Conservation (phyloP, 1,140 invertebrate genomes). For the Homarus americanus region DNA sequence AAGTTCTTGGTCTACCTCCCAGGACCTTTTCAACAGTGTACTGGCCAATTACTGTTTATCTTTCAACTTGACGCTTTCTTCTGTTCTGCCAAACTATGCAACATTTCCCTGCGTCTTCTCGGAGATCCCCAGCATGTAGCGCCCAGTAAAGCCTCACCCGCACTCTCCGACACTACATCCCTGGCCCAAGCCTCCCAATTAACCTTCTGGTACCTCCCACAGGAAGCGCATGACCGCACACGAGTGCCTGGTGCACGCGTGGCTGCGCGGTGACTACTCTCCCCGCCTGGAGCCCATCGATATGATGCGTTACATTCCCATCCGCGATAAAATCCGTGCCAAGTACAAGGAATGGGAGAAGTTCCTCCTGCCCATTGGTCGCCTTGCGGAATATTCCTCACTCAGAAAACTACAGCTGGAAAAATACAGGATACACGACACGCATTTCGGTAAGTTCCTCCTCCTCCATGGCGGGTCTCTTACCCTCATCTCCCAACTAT, state of each 20-base stretch:
- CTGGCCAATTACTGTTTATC: too few species aligned
- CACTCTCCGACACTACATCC: too few species aligned
- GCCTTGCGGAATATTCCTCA: slow-evolving; percentile 97
- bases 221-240: slow-evolving; percentile 98
- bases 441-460: slow-evolving; percentile 84
- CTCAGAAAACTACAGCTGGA: slow-evolving; percentile 97
- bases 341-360: slow-evolving; percentile 95
- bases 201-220: slow-evolving; percentile 59
- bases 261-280: slow-evolving; percentile 92
- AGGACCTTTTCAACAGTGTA: too few species aligned
- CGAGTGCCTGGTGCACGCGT: slow-evolving; percentile 96
- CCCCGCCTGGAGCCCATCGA: slow-evolving; percentile 87
- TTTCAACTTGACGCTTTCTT: too few species aligned
- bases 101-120: too few species aligned
- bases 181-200: too few species aligned
- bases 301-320: slow-evolving; percentile 88
- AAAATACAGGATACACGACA: slow-evolving; percentile 97
- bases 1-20: too few species aligned
- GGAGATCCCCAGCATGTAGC: too few species aligned
- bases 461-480: neutral
- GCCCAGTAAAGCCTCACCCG: too few species aligned
- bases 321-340: slow-evolving; percentile 91
- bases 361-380: slow-evolving; percentile 95
- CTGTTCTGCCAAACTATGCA: too few species aligned
- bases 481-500: too few species aligned